Evolutionary conservation across 2,888 invertebrate genomes (phyloP), one percentile per base, ranked within the genome.

Genomic region (Empis stercorea): DNA sequence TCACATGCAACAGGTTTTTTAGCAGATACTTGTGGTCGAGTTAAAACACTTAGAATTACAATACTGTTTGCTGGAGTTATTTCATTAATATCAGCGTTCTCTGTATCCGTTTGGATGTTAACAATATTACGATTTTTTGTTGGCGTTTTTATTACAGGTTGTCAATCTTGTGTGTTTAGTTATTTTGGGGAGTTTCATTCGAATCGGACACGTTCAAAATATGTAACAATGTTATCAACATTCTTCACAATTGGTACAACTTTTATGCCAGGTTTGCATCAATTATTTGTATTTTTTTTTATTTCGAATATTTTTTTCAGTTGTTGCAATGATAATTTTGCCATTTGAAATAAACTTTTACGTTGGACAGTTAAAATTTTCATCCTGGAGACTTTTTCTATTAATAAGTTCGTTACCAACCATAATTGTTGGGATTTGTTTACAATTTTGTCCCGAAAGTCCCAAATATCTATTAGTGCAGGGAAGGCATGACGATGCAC

Each of bases 1-100:
- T 80, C 84, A 1, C 80, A 81, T 64, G 63, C 86, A 52, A 84
- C 85, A 82, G 86, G 87, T 38, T 74, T 79, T 53, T 61, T 84
- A 51, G 81, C 84, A 0, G 87, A 87, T 66, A 76, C 76, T 1
- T 10, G 73, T 30, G 87, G 87, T 0, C 71, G 87, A 10, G 71
- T 76, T 20, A 74, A 72, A 10, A 71, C 77, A 13, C 65, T 74
- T 63, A 64, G 75, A 52, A 60, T 66, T 46, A 66, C 73, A 1
- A 70, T 76, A 64, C 10, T 14, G 5, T 16, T 36, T 9, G 36
- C 36, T 14, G 14, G 10, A 14, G 16, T 16, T 15, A 16, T 15
- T 46, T 72, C 76, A 0, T 57, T 78, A 1, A 59, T 74, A 30
- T 75, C 79, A 16, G 79, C 76, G 48, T 76, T 79, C 55, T 74